Percentiles rank a stretch among this genome's conserved stretches.
These are phyloP conservation scores for Poeciliopsis occidentalis DNA, from an alignment of 2,113 vertebrate species.

Conservation along the genomic window DNA sequence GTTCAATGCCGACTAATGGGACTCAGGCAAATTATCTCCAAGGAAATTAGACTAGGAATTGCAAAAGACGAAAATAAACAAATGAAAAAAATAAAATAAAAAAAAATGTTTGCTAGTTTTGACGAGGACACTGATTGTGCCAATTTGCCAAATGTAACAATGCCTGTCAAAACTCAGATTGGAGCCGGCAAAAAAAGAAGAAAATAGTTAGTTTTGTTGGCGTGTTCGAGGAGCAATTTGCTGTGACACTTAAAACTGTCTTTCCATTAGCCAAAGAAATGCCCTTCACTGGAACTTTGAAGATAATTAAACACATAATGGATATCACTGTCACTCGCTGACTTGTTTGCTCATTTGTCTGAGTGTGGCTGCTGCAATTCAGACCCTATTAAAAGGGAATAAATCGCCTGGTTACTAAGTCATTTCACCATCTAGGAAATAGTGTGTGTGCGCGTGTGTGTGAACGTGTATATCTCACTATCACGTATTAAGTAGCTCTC, in stretches of 20 bases:
- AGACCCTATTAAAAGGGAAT: slow-evolving; percentile 83
- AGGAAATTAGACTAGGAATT: slow-evolving; percentile 77
- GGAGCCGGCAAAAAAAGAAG: slow-evolving; percentile 46
- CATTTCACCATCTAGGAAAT: slow-evolving; percentile 78
- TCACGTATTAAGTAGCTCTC: slow-evolving; percentile 68
- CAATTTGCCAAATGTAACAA: slow-evolving; percentile 69
- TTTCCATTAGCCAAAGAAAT: slow-evolving; percentile 81
- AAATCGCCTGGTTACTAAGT: slow-evolving; percentile 82
- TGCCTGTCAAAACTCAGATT: slow-evolving; percentile 67
- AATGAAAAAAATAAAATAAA: slow-evolving; percentile 73
- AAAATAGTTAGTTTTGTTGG: slow-evolving; percentile 67
- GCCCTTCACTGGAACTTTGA: slow-evolving; percentile 84
- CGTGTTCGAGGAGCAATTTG: slow-evolving; percentile 75
- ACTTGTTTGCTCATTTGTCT: slow-evolving; percentile 83
- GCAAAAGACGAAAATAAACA: slow-evolving; percentile 60
- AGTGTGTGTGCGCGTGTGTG: slow-evolving; percentile 41
- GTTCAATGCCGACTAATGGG: slow-evolving; percentile 68
- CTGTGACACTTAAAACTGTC: slow-evolving; percentile 74
- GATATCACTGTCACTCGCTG: slow-evolving; percentile 83
- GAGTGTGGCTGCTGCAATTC: slow-evolving; percentile 75
- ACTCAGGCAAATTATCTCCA: slow-evolving; percentile 70
- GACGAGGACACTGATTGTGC: slow-evolving; percentile 75
- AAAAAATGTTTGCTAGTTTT: slow-evolving; percentile 73
- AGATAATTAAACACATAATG: slow-evolving; percentile 86
- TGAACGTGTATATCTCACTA: slow-evolving; percentile 40